phyloP scores from a whole-genome alignment of 23 tunicate species.

The Phallusia fumigata region DNA sequence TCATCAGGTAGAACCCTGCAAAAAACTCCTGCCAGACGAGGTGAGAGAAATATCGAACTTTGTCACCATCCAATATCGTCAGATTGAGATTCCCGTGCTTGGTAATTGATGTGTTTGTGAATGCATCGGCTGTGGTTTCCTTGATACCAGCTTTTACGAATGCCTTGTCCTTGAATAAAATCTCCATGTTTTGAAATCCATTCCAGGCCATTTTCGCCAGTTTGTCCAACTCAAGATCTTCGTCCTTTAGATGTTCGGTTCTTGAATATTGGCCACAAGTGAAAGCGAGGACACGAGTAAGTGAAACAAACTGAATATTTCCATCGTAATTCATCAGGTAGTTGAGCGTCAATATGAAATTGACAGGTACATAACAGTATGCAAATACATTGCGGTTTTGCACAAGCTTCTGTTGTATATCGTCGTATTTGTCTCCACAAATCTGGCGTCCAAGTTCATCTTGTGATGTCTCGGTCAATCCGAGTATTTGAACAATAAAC shows the following conservation, averaged over 20 bases:
- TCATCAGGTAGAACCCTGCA: background rate
- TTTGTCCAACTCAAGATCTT: background rate
- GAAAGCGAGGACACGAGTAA: background rate
- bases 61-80: background rate
- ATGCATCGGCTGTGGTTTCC: background rate
- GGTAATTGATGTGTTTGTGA: background rate
- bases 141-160: background rate
- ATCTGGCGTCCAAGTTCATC: background rate
- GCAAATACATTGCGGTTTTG: background rate
- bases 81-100: background rate
- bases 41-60: constrained; percentile 1
- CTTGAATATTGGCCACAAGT: background rate
- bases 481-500: constrained; percentile 4
- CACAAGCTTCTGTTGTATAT: background rate
- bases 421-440: background rate
- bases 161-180: background rate
- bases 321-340: background rate
- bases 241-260: background rate
- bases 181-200: background rate
- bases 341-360: background rate
- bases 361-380: constrained; percentile 2
- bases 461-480: background rate
- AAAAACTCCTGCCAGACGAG: constrained; percentile 3
- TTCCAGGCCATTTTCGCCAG: background rate
- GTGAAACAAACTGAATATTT: constrained; percentile 8